Conservation (phyloP, 2,888 invertebrate genomes). For the Sesia bembeciformis region DNA sequence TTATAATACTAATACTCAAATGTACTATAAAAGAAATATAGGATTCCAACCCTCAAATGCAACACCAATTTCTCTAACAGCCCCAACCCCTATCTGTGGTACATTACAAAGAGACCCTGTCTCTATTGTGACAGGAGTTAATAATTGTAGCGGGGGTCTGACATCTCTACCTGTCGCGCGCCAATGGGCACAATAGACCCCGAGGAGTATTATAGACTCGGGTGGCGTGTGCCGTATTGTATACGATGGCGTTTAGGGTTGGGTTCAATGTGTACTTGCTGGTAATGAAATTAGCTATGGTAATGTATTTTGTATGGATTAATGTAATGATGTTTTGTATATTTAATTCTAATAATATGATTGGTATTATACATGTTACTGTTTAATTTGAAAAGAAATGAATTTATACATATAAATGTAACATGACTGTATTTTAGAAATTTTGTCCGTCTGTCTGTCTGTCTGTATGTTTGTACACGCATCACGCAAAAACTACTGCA, state of each 20-base stretch:
- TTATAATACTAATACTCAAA: too few species aligned
- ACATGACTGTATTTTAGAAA: too few species aligned
- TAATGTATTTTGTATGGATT: not conserved
- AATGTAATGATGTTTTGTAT: not conserved
- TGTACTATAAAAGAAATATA: too few species aligned
- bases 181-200: slow-evolving; percentile 19
- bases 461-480: too few species aligned
- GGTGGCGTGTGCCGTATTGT: slow-evolving; percentile 26
- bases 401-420: too few species aligned
- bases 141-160: slow-evolving; percentile 33
- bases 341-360: not conserved
- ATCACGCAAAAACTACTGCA: too few species aligned
- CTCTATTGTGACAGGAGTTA: slow-evolving; percentile 64
- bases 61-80: too few species aligned
- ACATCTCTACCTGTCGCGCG: slow-evolving; percentile 20
- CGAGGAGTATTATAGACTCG: slow-evolving; percentile 1
- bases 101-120: slow-evolving; percentile 39
- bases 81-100: slow-evolving; percentile 39
- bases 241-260: slow-evolving; percentile 20
- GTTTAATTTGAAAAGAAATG: too few species aligned
- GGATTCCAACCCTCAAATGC: too few species aligned
- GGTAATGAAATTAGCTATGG: slow-evolving; percentile 6
- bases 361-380: too few species aligned
- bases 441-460: too few species aligned
- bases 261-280: slow-evolving; percentile 26